Evolutionary conservation across 2,888 invertebrate genomes (phyloP).

Genomic region (Eumerus sabulonum): DNA sequence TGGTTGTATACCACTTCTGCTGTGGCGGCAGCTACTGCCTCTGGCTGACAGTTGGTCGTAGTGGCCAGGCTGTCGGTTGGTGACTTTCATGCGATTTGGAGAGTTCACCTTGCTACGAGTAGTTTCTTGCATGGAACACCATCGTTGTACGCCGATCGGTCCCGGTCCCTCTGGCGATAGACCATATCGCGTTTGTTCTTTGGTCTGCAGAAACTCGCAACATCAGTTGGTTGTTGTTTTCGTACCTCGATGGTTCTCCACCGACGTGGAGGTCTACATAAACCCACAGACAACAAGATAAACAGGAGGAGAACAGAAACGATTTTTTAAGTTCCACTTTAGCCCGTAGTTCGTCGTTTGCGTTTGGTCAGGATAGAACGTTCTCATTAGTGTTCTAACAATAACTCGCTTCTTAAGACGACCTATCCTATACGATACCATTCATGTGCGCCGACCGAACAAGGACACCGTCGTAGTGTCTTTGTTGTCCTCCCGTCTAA

Average conservation of each 20-base stretch:
- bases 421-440: slow-evolving; percentile 28
- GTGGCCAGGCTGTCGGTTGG: slow-evolving; percentile 47
- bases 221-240: slow-evolving; percentile 58
- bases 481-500: slow-evolving; percentile 25
- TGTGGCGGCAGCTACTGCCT: neutral
- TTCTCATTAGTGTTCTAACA: slow-evolving; percentile 40
- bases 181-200: slow-evolving; percentile 61
- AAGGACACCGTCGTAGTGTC: slow-evolving; percentile 38
- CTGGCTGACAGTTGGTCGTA: slow-evolving; percentile 18
- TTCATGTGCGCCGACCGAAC: slow-evolving; percentile 34
- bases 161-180: slow-evolving; percentile 34
- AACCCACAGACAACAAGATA: neutral
- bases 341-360: slow-evolving; percentile 7
- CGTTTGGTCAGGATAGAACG: neutral
- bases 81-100: slow-evolving; percentile 47
- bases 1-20: neutral
- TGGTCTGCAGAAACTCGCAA: slow-evolving; percentile 47
- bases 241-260: slow-evolving; percentile 51
- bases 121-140: slow-evolving; percentile 4
- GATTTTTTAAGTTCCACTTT: neutral
- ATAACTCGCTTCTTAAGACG: slow-evolving; percentile 35
- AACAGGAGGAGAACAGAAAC: no score
- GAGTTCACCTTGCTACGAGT: slow-evolving; percentile 66
- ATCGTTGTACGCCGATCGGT: neutral
- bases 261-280: slow-evolving; percentile 6